These are phyloP conservation scores for Oxygymnocypris stewartii DNA, from an alignment of 2,113 vertebrate species.

Conservation along the genomic window DNA sequence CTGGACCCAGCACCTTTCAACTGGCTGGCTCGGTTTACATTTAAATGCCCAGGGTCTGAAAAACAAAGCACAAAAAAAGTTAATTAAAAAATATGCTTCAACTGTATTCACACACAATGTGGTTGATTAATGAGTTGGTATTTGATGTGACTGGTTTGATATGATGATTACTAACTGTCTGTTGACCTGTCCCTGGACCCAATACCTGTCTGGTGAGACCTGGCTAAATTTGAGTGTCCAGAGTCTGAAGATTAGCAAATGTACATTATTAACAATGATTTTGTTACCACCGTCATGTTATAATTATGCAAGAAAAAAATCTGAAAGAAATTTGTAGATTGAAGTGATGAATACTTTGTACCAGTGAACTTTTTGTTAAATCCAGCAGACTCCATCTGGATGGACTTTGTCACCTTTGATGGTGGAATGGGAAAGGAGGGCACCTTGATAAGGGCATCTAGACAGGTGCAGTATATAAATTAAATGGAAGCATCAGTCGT, in stretches of 20 bases:
- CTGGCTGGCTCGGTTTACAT: no score
- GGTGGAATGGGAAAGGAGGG: slow-evolving; percentile 4
- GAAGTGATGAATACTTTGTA: background rate
- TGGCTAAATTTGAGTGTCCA: background rate
- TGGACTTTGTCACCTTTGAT: background rate
- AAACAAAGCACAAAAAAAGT: no score
- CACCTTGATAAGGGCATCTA: background rate
- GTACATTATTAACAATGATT: background rate
- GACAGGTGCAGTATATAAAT: background rate
- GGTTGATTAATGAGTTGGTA: no score
- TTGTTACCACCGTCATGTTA: background rate
- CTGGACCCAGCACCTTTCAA: no score
- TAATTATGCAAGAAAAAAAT: no score
- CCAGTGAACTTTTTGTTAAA: background rate
- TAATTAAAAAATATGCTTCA: no score
- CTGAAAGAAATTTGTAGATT: background rate
- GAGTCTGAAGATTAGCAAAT: background rate
- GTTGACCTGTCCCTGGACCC: slow-evolving; percentile 6
- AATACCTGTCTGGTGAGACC: background rate
- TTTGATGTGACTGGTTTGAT: background rate
- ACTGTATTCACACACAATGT: no score
- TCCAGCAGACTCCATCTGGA: background rate
- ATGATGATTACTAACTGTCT: slow-evolving; percentile 1
- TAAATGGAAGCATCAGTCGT: background rate
- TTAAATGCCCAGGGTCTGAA: no score